phyloP scores from a whole-genome alignment of 2,113 vertebrate species.

The Hylia prasina region DNA sequence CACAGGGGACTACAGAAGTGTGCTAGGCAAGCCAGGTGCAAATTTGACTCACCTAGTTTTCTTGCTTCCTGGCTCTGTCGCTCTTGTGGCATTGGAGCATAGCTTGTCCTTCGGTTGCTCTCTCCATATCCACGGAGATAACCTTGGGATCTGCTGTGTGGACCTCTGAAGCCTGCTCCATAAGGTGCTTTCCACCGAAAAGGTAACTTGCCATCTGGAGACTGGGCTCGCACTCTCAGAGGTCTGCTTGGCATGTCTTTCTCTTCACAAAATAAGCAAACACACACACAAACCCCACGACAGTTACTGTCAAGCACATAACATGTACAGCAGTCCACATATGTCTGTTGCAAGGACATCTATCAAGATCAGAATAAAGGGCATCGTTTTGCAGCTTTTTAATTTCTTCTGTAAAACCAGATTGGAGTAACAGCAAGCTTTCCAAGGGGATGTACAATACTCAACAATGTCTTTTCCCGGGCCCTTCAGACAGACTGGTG shows the following conservation, averaged over 20 bases:
- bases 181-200: conserved; percentile 80
- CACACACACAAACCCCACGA: neutral
- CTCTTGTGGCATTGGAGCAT: conserved; percentile 79
- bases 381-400: neutral
- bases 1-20: neutral
- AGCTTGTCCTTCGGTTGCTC: conserved; percentile 74
- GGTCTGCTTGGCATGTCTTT: conserved; percentile 75
- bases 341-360: neutral
- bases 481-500: neutral
- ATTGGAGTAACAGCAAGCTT: neutral
- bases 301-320: neutral
- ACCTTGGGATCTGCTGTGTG: conserved; percentile 72
- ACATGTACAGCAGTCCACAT: fast-evolving
- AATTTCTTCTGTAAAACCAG: neutral
- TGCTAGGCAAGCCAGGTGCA: neutral
- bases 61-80: conserved; percentile 78
- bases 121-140: conserved; percentile 75
- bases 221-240: conserved; percentile 63
- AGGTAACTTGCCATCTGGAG: conserved; percentile 58
- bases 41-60: conserved; percentile 80
- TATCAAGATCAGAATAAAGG: neutral
- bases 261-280: conserved; percentile 70
- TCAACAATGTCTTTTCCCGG: neutral
- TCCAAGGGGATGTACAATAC: neutral
- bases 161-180: conserved; percentile 79